These are phyloP conservation scores for Platorchestia sp. DNA, from an alignment of 1,140 invertebrate genomes.

Conservation along the genomic window DNA sequence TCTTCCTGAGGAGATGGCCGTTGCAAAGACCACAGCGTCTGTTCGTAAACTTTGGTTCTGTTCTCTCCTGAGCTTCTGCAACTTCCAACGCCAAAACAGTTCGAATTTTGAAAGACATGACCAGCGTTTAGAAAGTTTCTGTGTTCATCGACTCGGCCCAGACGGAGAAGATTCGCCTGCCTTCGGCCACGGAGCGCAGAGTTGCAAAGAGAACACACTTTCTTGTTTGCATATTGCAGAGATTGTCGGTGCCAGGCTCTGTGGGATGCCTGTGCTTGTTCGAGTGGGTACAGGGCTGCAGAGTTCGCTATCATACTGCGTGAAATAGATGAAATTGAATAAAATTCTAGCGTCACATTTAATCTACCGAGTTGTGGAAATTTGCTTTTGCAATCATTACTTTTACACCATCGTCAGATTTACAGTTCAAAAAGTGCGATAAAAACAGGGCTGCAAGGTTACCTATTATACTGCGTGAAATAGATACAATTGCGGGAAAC, in stretches of 20 bases:
- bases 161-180: not conserved
- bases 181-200: not conserved
- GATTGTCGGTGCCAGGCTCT: not conserved
- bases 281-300: too few relatives aligned
- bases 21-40: constrained; percentile 26
- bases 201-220: not conserved
- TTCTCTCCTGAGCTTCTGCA: constrained; percentile 29
- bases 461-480: too few relatives aligned
- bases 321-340: too few relatives aligned
- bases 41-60: constrained; percentile 33
- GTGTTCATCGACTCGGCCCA: constrained; percentile 35
- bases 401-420: too few relatives aligned
- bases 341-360: too few relatives aligned
- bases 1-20: not conserved
- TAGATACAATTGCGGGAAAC: too few relatives aligned
- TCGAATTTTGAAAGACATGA: constrained; percentile 53
- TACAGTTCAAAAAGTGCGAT: too few relatives aligned
- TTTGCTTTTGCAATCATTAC: too few relatives aligned
- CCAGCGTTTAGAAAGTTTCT: constrained; percentile 40
- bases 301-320: too few relatives aligned
- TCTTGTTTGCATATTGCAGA: not conserved
- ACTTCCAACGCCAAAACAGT: constrained; percentile 30
- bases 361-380: too few relatives aligned
- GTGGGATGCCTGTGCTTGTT: not conserved
- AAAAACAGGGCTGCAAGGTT: too few relatives aligned